Base-by-base conservation (phyloP, 2,888 invertebrate genomes). In the Thysanoteuthis rhombus region DNA sequence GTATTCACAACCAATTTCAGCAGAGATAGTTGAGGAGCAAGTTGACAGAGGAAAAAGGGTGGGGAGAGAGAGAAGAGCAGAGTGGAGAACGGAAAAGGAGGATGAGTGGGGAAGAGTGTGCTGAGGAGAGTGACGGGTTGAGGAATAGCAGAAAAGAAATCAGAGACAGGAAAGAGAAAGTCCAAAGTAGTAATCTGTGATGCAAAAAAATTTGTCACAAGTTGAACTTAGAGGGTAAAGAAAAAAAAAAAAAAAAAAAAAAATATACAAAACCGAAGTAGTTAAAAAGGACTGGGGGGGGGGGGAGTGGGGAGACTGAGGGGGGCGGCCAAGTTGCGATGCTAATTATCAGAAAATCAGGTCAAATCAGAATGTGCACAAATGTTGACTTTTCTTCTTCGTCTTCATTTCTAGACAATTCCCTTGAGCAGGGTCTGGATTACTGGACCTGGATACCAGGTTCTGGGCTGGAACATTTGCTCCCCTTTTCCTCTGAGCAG, bases 391-490 rank as follows among this genome's bases (percentile, higher is more conserved):
- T 75, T n/a, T 75, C 36, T 75, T n/a, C 22, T 22, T 22, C 22
- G 22, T 52, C 52, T 25, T 52, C 52, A 25, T 52, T 52, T 25
- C 52, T 38, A 90, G 90, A 90, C 90, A 90, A 39, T 38, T 90
- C 32, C 92, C n/a, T 40, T 40, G 42, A 42, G 32, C 32, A 42
- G 40, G 42, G 92, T 42, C 19, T 92, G 39, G 92, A 19, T 42
- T 19, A 45, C 5, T 92, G 40, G 25, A 92, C 92, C 92, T 92
- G 92, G 92, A 92, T 92, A 92, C 92, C 92, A 92, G 92, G 92
- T 92, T 42, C 45, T 45, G 22, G 52, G 52, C 52, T 52, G 22
- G 52, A 52, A 52, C 52, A 25, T 22, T 52, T 52, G n/a, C 75
- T 36, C n/a, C n/a, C 75, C n/a, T 75, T 32, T 75, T 19, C 75